Base-by-base conservation (phyloP, 2,888 invertebrate genomes). In the Osedax frankpressi region DNA sequence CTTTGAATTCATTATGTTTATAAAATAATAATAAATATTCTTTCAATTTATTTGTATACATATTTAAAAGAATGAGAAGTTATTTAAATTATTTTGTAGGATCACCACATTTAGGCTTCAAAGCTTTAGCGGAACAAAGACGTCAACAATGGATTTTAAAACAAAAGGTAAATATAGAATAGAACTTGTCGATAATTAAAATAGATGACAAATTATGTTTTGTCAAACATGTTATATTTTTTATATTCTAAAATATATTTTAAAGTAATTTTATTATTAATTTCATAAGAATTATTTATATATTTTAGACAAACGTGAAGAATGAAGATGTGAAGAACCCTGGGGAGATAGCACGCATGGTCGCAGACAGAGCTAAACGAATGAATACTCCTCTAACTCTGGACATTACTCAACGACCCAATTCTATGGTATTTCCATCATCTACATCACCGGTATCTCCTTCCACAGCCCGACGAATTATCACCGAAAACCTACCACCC, bases 121-220 rank as follows among this genome's bases (percentile, higher is more conserved):
- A 81, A 59, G 81, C 80, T 2, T 73, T 80, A 30, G 82, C 82
- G 24, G 82, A 82, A 76, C 81, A 80, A 75, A 80, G 80, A 14
- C 73, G 82, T 19, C 81, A 79, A 70, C 80, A 81, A 59, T 81
- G 78, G 73, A 72, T 83, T 19, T 11, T 11, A 11, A 44, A 44
- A 44, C 44, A 44, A 44, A 44, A 44, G 44, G 44, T 44, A 11
- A n/a, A n/a, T n/a, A n/a, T n/a, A n/a, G n/a, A n/a, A n/a, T n/a
- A n/a, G n/a, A n/a, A n/a, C n/a, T n/a, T n/a, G n/a, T n/a, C n/a
- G n/a, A n/a, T n/a, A n/a, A n/a, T n/a, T n/a, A n/a, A n/a, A n/a
- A n/a, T n/a, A n/a, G n/a, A n/a, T n/a, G n/a, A n/a, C n/a, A n/a
- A n/a, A n/a, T n/a, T n/a, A n/a, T n/a, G n/a, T n/a, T n/a, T n/a